phyloP scores from a whole-genome alignment of 2,888 invertebrate species.

The Campoplex nolae region DNA sequence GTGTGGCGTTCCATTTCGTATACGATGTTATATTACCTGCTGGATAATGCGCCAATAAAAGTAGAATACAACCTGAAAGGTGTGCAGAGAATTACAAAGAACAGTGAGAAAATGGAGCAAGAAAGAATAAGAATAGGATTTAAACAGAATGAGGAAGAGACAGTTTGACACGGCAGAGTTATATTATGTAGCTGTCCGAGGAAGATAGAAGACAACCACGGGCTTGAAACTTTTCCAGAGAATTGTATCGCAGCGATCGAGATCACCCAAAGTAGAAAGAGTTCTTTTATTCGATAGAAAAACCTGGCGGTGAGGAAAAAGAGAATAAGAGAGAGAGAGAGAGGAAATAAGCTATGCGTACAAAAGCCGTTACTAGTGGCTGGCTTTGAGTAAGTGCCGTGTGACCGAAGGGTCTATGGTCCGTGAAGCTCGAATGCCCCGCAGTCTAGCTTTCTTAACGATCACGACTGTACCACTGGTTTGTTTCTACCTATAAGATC shows the following conservation, averaged over 20 bases:
- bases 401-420: conserved; percentile 78
- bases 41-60: conserved; percentile 71
- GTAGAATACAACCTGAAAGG: conserved; percentile 60
- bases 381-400: conserved; percentile 78
- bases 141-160: conserved; percentile 24
- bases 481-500: conserved; percentile 29
- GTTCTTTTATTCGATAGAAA: conserved; percentile 64
- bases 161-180: conserved; percentile 35
- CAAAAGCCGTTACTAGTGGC: conserved; percentile 72
- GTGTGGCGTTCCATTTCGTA: conserved; percentile 34
- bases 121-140: conserved; percentile 9
- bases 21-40: conserved; percentile 38
- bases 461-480: conserved; percentile 66
- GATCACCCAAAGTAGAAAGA: conserved; percentile 61
- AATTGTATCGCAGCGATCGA: conserved; percentile 57
- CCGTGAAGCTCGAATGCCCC: conserved; percentile 79
- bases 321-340: conserved; percentile 20
- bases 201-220: conserved; percentile 38
- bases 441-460: conserved; percentile 81
- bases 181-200: conserved; percentile 26
- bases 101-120: conserved; percentile 3
- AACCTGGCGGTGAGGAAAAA: not conserved
- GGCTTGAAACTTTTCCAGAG: conserved; percentile 42
- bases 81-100: conserved; percentile 21
- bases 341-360: conserved; percentile 46